Percentiles rank a stretch among this genome's conserved stretches.
These are phyloP conservation scores for Acipenser ruthenus DNA, from an alignment of 2,797 vertebrate genomes.

Conservation along the genomic window DNA sequence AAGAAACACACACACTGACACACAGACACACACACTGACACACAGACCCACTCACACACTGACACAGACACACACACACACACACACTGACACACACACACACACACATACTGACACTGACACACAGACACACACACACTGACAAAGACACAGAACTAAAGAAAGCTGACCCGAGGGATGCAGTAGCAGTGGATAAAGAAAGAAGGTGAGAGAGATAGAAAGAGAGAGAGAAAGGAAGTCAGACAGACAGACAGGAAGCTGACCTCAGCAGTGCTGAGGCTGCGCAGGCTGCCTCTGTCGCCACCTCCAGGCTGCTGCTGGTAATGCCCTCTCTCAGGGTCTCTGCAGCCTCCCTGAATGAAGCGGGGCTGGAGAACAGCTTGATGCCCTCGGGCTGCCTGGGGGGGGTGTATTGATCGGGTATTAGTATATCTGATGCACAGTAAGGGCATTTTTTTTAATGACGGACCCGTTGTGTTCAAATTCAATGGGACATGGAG, in stretches of 20 bases:
- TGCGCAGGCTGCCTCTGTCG: constrained; percentile 62
- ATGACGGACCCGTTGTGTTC: too few species aligned
- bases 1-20: neutral
- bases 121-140: constrained; percentile 14
- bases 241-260: constrained; percentile 9
- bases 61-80: constrained; percentile 18
- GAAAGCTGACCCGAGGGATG: constrained; percentile 10
- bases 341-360: constrained; percentile 60
- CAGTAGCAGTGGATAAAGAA: neutral
- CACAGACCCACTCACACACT: too few species aligned
- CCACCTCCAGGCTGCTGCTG: constrained; percentile 69
- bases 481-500: too few species aligned
- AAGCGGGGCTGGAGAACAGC: constrained; percentile 67
- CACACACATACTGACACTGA: too few species aligned
- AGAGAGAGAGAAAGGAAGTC: neutral
- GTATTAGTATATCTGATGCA: neutral
- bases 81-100: constrained; percentile 38
- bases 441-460: too few species aligned
- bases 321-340: constrained; percentile 63
- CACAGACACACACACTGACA: constrained; percentile 42
- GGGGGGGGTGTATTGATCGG: neutral
- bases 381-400: constrained; percentile 77
- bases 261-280: constrained; percentile 78
- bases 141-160: neutral
- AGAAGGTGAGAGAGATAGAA: neutral